Percentiles rank a stretch among this genome's conserved stretches.
phyloP scores from a whole-genome alignment of 2,888 invertebrate genomes.

The Acanthosepion esculentum region DNA sequence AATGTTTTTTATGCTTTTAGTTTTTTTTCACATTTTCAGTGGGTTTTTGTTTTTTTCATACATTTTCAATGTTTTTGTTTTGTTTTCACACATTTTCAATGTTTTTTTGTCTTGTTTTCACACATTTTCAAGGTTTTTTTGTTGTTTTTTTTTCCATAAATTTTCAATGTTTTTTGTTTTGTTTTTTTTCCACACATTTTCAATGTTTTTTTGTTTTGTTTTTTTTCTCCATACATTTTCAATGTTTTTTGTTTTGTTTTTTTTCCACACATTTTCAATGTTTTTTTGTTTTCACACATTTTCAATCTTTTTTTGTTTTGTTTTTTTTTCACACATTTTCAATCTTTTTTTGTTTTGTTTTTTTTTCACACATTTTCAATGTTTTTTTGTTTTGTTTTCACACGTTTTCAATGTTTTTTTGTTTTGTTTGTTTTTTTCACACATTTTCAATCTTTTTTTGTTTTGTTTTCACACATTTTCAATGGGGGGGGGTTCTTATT shows the following conservation, averaged over 20 bases:
- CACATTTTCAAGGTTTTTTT: not conserved
- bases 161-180: not conserved
- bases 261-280: no score
- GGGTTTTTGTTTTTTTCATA: not conserved
- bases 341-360: no score
- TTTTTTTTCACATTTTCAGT: not conserved
- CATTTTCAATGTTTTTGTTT: not conserved
- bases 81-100: not conserved
- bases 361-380: not conserved
- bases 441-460: not conserved
- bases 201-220: not conserved
- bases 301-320: no score
- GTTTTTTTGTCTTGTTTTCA: not conserved
- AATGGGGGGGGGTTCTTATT: not conserved
- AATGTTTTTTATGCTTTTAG: not conserved
- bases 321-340: not conserved
- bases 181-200: not conserved
- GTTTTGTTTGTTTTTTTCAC: no score
- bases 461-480: not conserved
- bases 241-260: no score
- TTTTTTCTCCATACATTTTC: not conserved
- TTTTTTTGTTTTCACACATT: no score
- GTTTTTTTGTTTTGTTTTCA: not conserved
- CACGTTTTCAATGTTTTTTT: not conserved
- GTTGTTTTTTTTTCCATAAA: not conserved